Percentiles rank a stretch among this genome's conserved stretches.
Evolutionary conservation across 2,113 vertebrate species (phyloP).

Genomic region (Chionomys nivalis): DNA sequence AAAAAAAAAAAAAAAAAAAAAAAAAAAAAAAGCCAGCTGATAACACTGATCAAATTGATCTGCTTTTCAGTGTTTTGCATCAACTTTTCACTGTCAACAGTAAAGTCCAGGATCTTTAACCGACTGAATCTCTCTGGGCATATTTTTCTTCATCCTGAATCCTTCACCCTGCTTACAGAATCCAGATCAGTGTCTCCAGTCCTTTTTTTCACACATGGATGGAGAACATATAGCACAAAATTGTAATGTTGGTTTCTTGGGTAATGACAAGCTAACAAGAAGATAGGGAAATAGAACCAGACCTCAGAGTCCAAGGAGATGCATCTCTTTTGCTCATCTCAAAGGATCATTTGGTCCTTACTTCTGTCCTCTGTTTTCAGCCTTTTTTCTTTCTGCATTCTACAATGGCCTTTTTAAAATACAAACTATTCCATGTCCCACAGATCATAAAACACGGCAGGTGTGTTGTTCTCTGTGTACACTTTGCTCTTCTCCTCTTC

Average conservation of each 20-base stretch:
- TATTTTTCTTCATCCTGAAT: neutral
- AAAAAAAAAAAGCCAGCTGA: neutral
- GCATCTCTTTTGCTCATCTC: neutral
- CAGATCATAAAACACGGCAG: neutral
- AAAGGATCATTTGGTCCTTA: neutral
- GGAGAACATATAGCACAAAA: neutral
- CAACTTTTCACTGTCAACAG: neutral
- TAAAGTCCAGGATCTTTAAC: conserved; percentile 12
- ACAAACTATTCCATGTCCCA: neutral
- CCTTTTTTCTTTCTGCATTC: neutral
- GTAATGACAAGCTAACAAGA: no score
- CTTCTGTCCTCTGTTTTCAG: neutral
- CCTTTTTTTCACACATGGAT: neutral
- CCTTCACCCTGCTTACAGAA: neutral
- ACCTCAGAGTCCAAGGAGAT: neutral
- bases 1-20: conserved; percentile 12
- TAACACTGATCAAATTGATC: neutral
- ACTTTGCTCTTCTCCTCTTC: neutral
- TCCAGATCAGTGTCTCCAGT: neutral
- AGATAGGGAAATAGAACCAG: neutral
- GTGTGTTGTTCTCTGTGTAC: neutral
- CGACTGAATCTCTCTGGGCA: neutral
- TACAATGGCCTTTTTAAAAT: neutral
- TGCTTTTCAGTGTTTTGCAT: neutral
- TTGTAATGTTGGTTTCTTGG: neutral